A percentile compares a stretch with the other conserved stretches of the same genome.
Evolutionary conservation across 2,113 vertebrate genomes (phyloP).

Genomic region (Galemys pyrenaicus): DNA sequence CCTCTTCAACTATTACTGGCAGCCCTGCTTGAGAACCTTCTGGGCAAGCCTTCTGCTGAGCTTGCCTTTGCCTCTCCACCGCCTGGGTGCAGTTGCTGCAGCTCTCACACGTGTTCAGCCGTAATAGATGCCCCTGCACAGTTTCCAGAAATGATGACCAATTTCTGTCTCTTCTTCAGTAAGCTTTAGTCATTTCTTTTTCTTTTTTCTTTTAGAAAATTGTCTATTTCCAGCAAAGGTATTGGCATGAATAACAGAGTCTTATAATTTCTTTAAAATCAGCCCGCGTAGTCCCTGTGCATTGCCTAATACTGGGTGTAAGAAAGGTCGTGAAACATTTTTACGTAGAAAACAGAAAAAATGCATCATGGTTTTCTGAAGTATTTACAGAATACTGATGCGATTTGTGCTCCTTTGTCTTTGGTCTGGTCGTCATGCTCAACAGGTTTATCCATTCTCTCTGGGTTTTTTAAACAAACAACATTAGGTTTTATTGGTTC

Average conservation of each 20-base stretch:
- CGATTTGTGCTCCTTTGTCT: neutral
- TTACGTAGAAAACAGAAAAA: no score
- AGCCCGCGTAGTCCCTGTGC: neutral
- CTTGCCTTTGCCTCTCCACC: neutral
- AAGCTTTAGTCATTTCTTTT: neutral
- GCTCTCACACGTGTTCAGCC: neutral
- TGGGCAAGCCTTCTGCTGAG: neutral
- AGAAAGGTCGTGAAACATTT: no score
- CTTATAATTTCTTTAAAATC: neutral
- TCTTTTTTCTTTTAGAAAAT: constrained; percentile 2
- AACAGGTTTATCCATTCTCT: neutral
- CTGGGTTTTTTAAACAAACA: neutral
- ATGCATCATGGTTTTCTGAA: no score
- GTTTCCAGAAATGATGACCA: neutral
- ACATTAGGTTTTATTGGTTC: neutral
- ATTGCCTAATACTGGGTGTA: neutral
- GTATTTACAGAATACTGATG: no score
- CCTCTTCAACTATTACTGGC: neutral
- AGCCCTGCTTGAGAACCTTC: neutral
- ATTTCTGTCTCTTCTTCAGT: neutral
- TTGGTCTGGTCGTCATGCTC: neutral
- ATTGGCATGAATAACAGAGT: neutral
- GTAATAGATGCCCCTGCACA: neutral
- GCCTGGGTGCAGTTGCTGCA: neutral
- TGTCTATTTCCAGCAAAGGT: neutral